These are phyloP conservation scores for Pissodes strobi DNA, from an alignment of 1,140 invertebrate genomes.

Conservation along the genomic window DNA sequence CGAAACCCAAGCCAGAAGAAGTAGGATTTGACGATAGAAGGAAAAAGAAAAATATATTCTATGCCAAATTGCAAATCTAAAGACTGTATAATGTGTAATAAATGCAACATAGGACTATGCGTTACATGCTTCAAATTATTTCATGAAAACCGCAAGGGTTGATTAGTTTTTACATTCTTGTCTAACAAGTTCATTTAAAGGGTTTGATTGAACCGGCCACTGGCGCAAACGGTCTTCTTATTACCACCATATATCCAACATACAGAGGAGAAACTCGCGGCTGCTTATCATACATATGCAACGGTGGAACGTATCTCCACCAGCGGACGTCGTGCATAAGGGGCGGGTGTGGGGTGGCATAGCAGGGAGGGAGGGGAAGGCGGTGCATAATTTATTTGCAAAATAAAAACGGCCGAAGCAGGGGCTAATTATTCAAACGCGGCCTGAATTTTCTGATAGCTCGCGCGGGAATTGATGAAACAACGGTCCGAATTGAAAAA, in stretches of 20 bases:
- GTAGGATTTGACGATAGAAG: too few species aligned
- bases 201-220: too few species aligned
- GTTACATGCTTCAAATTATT: not conserved
- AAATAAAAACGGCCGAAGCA: conserved; percentile 36
- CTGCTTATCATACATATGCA: conserved; percentile 50
- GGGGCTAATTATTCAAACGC: conserved; percentile 38
- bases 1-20: too few species aligned
- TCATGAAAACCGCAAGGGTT: not conserved
- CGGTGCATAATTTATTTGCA: conserved; percentile 37
- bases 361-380: not conserved
- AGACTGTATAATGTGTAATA: too few species aligned
- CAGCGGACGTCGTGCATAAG: conserved; percentile 13
- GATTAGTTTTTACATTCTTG: not conserved
- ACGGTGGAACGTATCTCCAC: conserved; percentile 35
- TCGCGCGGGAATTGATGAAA: conserved; percentile 29
- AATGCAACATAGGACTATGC: too few species aligned
- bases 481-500: conserved; percentile 22
- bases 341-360: not conserved
- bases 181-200: not conserved
- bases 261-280: conserved; percentile 32
- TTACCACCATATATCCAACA: conserved; percentile 13
- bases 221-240: conserved; percentile 17
- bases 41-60: too few species aligned
- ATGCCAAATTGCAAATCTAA: too few species aligned
- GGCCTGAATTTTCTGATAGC: conserved; percentile 35